These are phyloP conservation scores for Hyperopisus bebe DNA, from an alignment of 2,113 vertebrate genomes.

Conservation along the genomic window DNA sequence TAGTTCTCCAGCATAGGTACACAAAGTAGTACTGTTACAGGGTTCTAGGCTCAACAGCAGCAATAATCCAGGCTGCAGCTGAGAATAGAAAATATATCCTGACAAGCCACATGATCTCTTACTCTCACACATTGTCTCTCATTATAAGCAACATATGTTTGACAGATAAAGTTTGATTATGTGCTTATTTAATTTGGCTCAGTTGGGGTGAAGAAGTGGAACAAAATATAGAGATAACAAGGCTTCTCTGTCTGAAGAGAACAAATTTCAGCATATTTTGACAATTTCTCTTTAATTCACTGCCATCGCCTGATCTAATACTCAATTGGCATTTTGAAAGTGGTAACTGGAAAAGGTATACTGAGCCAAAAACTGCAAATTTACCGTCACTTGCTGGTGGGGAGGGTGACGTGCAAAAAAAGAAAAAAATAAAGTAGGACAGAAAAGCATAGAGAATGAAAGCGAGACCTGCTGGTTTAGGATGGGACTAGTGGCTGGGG, in stretches of 20 bases:
- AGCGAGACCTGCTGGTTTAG: neutral
- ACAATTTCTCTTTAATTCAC: neutral
- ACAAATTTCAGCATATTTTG: neutral
- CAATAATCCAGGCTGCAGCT: neutral
- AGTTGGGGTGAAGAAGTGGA: neutral
- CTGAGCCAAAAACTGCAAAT: neutral
- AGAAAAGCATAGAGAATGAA: neutral
- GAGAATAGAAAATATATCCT: neutral
- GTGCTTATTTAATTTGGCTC: neutral
- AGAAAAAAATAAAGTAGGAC: neutral
- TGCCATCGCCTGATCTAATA: neutral
- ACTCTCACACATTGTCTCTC: neutral
- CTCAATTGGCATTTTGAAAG: constrained; percentile 16
- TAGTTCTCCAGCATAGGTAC: neutral
- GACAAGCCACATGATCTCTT: neutral
- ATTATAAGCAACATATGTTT: neutral
- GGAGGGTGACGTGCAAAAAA: neutral
- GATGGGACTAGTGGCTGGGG: neutral
- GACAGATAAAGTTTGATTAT: neutral
- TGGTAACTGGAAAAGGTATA: neutral
- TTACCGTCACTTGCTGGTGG: neutral
- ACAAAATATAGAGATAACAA: neutral
- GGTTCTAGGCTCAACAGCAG: neutral
- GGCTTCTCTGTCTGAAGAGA: neutral
- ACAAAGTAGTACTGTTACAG: neutral